These are phyloP conservation scores for Odontomyia ornata DNA, from an alignment of 2,888 invertebrate species.

Conservation along the genomic window DNA sequence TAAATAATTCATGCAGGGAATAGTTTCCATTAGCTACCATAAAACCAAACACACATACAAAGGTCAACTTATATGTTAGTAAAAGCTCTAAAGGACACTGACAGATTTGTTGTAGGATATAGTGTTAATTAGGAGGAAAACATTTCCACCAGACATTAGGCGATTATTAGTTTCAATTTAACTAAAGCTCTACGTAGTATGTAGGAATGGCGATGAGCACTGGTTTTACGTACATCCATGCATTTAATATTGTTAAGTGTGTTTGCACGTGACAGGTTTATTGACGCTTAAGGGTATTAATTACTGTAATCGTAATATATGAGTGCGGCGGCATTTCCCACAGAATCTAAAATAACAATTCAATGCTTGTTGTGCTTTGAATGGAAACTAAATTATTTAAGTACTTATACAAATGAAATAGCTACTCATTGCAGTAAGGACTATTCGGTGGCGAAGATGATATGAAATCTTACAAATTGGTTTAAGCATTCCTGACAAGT, in stretches of 20 bases:
- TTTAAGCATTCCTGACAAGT: no score
- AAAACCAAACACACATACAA: not conserved
- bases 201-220: no score
- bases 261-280: slow-evolving; percentile 9
- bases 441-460: no score
- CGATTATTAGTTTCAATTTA: not conserved
- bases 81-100: not conserved
- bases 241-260: not conserved
- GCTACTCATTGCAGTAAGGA: no score
- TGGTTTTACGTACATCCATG: no score
- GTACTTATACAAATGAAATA: no score
- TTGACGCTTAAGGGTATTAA: not conserved
- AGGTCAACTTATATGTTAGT: not conserved
- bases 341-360: no score
- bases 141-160: not conserved
- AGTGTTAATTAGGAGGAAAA: slow-evolving; percentile 1
- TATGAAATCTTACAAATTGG: no score
- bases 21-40: not conserved
- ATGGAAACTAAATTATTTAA: no score
- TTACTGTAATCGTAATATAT: not conserved
- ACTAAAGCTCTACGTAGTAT: not conserved
- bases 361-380: no score
- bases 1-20: no score
- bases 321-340: no score
- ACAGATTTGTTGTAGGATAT: not conserved